Percentiles rank a stretch among this genome's conserved stretches.
Conservation (phyloP, 2,888 invertebrate genomes). For the Nomada hirtipes region DNA sequence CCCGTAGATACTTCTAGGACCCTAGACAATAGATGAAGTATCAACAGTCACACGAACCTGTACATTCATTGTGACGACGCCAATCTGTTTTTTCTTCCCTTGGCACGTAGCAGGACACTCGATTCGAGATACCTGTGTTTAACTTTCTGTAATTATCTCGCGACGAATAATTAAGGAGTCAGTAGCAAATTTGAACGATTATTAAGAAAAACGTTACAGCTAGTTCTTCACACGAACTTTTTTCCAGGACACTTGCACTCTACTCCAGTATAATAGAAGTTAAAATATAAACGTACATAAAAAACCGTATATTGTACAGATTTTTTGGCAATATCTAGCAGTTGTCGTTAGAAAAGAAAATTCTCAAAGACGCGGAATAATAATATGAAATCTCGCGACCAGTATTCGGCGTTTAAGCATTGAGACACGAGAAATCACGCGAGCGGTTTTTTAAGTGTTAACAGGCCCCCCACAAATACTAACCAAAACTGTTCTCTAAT, state of each 20-base stretch:
- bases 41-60: slow-evolving; percentile 25
- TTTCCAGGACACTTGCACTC: too few relatives aligned
- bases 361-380: too few relatives aligned
- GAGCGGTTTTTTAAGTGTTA: neutral
- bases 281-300: too few relatives aligned
- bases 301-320: too few relatives aligned
- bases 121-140: neutral
- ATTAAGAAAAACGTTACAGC: neutral
- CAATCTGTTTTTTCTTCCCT: neutral
- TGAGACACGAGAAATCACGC: too few relatives aligned
- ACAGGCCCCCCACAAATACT: neutral
- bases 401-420: too few relatives aligned
- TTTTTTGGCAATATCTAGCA: too few relatives aligned
- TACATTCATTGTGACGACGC: slow-evolving; percentile 20
- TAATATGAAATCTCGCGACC: too few relatives aligned
- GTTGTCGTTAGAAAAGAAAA: too few relatives aligned
- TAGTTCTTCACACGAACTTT: too few relatives aligned
- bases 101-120: neutral
- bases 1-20: slow-evolving; percentile 34
- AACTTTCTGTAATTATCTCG: neutral
- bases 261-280: too few relatives aligned
- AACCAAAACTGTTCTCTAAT: slow-evolving; percentile 10
- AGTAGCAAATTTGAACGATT: neutral
- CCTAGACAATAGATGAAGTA: slow-evolving; percentile 41
- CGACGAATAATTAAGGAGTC: neutral